Evolutionary conservation across 2,888 invertebrate species (phyloP).

Genomic region (Coremacera marginata): DNA sequence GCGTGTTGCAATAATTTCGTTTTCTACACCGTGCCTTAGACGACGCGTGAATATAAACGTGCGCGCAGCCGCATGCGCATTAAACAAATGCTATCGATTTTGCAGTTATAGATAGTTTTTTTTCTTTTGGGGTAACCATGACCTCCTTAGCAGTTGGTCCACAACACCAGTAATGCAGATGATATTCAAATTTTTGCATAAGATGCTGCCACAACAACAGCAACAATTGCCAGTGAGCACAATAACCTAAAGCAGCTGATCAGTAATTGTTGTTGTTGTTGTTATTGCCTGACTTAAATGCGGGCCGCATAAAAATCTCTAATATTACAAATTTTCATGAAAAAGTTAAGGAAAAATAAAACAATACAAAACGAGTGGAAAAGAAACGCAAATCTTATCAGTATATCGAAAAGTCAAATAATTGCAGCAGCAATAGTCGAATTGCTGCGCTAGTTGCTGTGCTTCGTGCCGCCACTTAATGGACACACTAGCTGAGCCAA

Average conservation of each 20-base stretch:
- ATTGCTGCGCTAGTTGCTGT: neutral
- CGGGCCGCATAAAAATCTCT: constrained; percentile 31
- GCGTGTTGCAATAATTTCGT: constrained; percentile 2
- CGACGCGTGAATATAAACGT: constrained; percentile 11
- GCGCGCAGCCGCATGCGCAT: constrained; percentile 13
- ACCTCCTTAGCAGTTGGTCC: constrained; percentile 54
- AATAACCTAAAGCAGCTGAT: constrained; percentile 55
- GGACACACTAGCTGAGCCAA: constrained; percentile 4
- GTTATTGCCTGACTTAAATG: constrained; percentile 14
- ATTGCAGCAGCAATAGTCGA: constrained; percentile 32
- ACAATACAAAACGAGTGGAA: too few relatives aligned
- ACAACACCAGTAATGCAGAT: constrained; percentile 44
- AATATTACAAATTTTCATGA: constrained; percentile 24
- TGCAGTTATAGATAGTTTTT: too few relatives aligned
- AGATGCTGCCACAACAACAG: constrained; percentile 45
- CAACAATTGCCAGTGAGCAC: constrained; percentile 60
- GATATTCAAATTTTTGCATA: constrained; percentile 39
- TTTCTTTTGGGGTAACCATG: constrained; percentile 49
- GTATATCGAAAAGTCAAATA: constrained; percentile 26
- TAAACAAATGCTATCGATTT: constrained; percentile 18
- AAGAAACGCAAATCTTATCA: constrained; percentile 44
- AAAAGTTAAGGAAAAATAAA: neutral
- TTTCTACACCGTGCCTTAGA: neutral
- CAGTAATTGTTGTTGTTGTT: neutral
- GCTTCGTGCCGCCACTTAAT: constrained; percentile 16